A percentile compares a stretch with the other conserved stretches of the same genome.
These are phyloP conservation scores for Serilophus lunatus DNA, from an alignment of 2,113 vertebrate genomes.

Conservation along the genomic window DNA sequence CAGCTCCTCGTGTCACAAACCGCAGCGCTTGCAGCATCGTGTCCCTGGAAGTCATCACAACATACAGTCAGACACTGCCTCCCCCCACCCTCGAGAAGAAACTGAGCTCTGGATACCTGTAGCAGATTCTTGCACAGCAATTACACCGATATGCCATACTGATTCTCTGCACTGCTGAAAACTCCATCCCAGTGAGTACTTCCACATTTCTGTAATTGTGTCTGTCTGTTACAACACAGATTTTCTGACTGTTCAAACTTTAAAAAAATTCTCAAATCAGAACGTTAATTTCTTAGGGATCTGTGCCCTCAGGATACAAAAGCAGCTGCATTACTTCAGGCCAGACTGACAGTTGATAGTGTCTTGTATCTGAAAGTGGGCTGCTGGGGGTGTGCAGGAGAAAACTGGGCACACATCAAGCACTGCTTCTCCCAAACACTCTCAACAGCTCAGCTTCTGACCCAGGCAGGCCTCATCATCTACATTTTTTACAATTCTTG, in stretches of 20 bases:
- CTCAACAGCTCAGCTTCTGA: neutral
- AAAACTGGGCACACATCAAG: neutral
- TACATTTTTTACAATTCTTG: neutral
- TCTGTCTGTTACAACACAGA: neutral
- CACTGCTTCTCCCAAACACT: neutral
- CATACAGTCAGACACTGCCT: neutral
- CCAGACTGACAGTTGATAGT: neutral
- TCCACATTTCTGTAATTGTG: neutral
- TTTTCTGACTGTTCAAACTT: neutral
- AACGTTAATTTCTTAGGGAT: neutral
- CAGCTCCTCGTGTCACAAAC: slow-evolving; percentile 94
- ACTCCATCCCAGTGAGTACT: neutral
- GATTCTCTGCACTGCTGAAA: neutral
- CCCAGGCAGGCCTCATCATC: neutral
- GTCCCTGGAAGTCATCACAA: slow-evolving; percentile 77
- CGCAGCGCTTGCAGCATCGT: slow-evolving; percentile 95
- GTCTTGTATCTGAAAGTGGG: neutral
- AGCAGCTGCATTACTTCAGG: neutral
- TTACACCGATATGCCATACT: neutral
- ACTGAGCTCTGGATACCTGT: neutral
- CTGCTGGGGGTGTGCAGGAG: neutral
- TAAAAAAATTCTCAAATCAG: neutral
- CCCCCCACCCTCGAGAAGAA: neutral
- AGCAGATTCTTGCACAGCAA: neutral
- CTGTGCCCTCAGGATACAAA: neutral